Evolutionary conservation across 2,888 invertebrate species (phyloP).

Genomic region (Toxonevra muliebris): DNA sequence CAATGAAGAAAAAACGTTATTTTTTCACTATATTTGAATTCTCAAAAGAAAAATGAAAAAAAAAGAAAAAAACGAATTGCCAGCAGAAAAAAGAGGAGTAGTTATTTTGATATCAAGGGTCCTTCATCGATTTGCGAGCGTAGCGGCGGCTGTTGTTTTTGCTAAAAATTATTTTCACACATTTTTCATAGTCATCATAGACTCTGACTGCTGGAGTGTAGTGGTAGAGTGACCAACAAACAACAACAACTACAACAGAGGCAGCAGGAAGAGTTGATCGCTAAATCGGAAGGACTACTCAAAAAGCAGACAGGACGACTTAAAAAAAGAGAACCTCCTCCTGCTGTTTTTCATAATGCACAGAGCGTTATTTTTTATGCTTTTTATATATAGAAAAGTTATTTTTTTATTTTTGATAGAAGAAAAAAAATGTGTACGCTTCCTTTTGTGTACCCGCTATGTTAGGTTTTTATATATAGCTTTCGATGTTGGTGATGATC

Average conservation of each 20-base stretch:
- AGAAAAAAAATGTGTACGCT: constrained; percentile 15
- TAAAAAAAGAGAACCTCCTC: constrained; percentile 41
- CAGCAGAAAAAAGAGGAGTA: not conserved
- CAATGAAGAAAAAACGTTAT: constrained; percentile 30
- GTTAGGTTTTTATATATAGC: constrained; percentile 23
- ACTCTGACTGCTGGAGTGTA: constrained; percentile 13
- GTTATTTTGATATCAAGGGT: constrained; percentile 5
- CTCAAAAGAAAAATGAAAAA: constrained; percentile 7
- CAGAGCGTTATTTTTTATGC: constrained; percentile 29
- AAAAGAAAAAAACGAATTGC: not conserved
- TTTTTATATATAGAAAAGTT: not conserved
- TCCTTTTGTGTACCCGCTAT: constrained; percentile 29
- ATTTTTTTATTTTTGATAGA: constrained; percentile 9
- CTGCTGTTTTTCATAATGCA: constrained; percentile 37
- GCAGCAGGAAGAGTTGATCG: constrained; percentile 12
- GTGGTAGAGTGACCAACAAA: constrained; percentile 41
- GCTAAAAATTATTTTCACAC: constrained; percentile 60
- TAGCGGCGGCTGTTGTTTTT: constrained; percentile 29
- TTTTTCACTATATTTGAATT: constrained; percentile 17
- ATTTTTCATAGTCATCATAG: constrained; percentile 58
- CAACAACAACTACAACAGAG: too few species aligned
- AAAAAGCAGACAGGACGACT: constrained; percentile 3
- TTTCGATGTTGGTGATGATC: constrained; percentile 3
- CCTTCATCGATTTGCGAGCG: constrained; percentile 17
- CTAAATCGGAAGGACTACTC: constrained; percentile 19